phyloP scores from a whole-genome alignment of 2,888 invertebrate genomes.

The Invenusta paracnida region DNA sequence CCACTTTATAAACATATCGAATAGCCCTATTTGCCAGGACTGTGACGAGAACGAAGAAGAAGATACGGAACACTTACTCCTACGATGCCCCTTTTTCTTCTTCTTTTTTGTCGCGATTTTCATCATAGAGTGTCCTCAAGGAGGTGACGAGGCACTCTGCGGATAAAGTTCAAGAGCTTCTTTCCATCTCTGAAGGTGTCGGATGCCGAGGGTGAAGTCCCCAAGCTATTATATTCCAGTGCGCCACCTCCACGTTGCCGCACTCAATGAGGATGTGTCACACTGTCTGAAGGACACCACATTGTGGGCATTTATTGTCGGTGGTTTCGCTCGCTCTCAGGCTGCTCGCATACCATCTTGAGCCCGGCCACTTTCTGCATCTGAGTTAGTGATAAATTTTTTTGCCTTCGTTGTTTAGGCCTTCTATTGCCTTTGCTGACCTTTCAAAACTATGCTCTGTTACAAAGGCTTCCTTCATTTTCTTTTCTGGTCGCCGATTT shows the following conservation, averaged over 20 bases:
- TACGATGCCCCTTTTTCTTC: no score
- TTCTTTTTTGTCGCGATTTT: no score
- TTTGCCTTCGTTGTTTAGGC: no score
- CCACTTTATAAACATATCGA: no score
- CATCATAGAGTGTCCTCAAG: no score
- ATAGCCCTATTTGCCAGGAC: no score
- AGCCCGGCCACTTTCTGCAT: not conserved
- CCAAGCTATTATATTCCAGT: not conserved
- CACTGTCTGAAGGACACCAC: not conserved
- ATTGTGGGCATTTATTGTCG: not conserved
- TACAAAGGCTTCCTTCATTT: not conserved
- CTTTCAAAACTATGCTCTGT: not conserved
- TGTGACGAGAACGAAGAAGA: no score
- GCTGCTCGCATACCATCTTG: not conserved
- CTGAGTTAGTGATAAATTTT: not conserved
- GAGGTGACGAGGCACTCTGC: not conserved
- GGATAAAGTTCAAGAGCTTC: not conserved
- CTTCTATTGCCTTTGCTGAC: not conserved
- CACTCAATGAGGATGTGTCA: not conserved
- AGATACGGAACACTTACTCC: no score
- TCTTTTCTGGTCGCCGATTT: not conserved
- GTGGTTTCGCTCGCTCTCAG: not conserved
- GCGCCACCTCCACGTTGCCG: not conserved
- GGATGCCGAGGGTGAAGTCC: not conserved
- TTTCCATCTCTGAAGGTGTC: not conserved